phyloP scores from a whole-genome alignment of 2,113 vertebrate genomes.

The Paraplagusia blochii region DNA sequence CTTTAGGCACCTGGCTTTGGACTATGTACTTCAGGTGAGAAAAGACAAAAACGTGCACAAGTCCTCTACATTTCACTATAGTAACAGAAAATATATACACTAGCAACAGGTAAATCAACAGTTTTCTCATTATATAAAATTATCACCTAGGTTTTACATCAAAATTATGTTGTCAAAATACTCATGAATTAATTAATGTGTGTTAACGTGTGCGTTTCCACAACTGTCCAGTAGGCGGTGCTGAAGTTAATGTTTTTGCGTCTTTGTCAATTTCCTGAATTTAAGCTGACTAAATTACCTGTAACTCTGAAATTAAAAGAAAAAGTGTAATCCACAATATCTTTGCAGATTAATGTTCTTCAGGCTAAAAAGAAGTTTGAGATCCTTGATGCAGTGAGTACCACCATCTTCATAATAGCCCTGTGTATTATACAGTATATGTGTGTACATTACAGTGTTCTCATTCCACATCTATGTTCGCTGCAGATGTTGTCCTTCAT shows the following conservation, averaged over 20 bases:
- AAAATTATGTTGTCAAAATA: too few relatives aligned
- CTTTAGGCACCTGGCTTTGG: conserved; percentile 92
- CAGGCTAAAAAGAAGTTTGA: conserved; percentile 84
- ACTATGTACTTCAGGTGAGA: conserved; percentile 94
- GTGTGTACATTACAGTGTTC: not conserved
- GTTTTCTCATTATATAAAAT: too few relatives aligned
- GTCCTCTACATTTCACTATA: not conserved
- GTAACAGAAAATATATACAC: not conserved
- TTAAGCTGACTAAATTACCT: not conserved
- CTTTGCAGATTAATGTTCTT: conserved; percentile 78
- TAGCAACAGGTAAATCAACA: too few relatives aligned
- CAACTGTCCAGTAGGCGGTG: conserved; percentile 39
- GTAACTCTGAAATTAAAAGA: not conserved
- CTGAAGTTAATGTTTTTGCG: not conserved
- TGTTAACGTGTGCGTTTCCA: not conserved
- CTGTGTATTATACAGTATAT: not conserved
- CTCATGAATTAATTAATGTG: too few relatives aligned
- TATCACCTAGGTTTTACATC: too few relatives aligned
- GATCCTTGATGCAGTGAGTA: conserved; percentile 78
- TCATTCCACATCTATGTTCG: conserved; percentile 9
- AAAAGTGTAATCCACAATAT: not conserved
- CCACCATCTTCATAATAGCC: not conserved
- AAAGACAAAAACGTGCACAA: conserved; percentile 25
- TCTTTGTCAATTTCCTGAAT: not conserved
- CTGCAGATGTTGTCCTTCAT: conserved; percentile 95